Evolutionary conservation across 2,888 invertebrate species (phyloP).

Genomic region (Tenthredo scrophulariae): DNA sequence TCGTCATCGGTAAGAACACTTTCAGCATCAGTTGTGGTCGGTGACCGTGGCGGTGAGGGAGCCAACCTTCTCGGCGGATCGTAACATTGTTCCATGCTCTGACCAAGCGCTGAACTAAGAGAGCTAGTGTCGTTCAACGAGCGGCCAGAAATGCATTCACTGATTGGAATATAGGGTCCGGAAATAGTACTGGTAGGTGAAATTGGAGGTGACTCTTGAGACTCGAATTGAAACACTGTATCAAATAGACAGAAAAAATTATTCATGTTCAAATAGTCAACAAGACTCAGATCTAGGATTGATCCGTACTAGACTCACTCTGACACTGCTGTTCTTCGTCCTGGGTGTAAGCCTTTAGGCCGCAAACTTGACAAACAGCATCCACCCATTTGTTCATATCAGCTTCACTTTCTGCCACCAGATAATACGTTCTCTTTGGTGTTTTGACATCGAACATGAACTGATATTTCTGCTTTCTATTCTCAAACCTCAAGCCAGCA

Average conservation of each 20-base stretch:
- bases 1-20: slow-evolving; percentile 87
- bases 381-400: slow-evolving; percentile 98
- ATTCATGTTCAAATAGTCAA: neutral
- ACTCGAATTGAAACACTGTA: slow-evolving; percentile 74
- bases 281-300: neutral
- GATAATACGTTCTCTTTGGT: slow-evolving; percentile 92
- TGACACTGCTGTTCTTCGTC: slow-evolving; percentile 78
- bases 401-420: slow-evolving; percentile 94
- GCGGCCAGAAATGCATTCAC: slow-evolving; percentile 93
- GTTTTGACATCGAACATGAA: slow-evolving; percentile 95
- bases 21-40: slow-evolving; percentile 84
- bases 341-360: slow-evolving; percentile 87
- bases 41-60: slow-evolving; percentile 79
- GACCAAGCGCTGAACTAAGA: slow-evolving; percentile 69
- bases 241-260: slow-evolving; percentile 5
- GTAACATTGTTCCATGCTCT: slow-evolving; percentile 71
- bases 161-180: slow-evolving; percentile 94
- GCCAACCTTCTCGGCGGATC: slow-evolving; percentile 72
- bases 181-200: slow-evolving; percentile 83
- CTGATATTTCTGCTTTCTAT: slow-evolving; percentile 89
- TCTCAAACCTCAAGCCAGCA: slow-evolving; percentile 91
- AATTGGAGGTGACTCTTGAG: slow-evolving; percentile 82
- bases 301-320: slow-evolving; percentile 67
- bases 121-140: slow-evolving; percentile 78
- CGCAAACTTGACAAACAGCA: slow-evolving; percentile 95